Evolutionary conservation across 2,888 invertebrate species (phyloP).

Genomic region (Melikaiella ostensackeni): DNA sequence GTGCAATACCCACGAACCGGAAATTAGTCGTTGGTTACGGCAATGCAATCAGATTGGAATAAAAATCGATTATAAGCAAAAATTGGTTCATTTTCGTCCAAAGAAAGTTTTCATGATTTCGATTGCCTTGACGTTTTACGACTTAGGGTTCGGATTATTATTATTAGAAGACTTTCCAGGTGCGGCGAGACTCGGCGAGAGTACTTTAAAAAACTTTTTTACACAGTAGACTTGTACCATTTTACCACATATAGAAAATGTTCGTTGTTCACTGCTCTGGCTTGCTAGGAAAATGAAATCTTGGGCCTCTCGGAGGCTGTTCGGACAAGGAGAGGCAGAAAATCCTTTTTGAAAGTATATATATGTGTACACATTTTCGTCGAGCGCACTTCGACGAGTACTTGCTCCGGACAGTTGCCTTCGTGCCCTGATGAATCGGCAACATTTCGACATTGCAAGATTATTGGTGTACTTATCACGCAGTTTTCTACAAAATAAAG

Average conservation of each 20-base stretch:
- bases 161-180: constrained; percentile 19
- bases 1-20: constrained; percentile 20
- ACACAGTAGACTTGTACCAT: constrained; percentile 71
- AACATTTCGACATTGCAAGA: constrained; percentile 73
- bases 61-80: constrained; percentile 34
- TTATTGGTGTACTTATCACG: constrained; percentile 76
- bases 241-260: constrained; percentile 67
- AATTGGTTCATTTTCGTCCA: not conserved
- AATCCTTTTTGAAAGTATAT: constrained; percentile 43
- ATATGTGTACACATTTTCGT: constrained; percentile 8
- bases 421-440: constrained; percentile 69
- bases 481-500: constrained; percentile 75
- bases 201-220: constrained; percentile 61
- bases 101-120: not conserved
- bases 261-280: constrained; percentile 73
- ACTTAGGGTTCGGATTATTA: not conserved
- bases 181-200: constrained; percentile 32
- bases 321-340: constrained; percentile 56
- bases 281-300: constrained; percentile 66
- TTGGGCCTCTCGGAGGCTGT: constrained; percentile 65
- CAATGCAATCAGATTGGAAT: constrained; percentile 38
- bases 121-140: not conserved
- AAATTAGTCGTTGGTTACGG: not conserved
- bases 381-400: constrained; percentile 11
- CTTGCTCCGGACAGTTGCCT: constrained; percentile 62